phyloP scores from a whole-genome alignment of 2,113 vertebrate genomes.

The Bungarus multicinctus region DNA sequence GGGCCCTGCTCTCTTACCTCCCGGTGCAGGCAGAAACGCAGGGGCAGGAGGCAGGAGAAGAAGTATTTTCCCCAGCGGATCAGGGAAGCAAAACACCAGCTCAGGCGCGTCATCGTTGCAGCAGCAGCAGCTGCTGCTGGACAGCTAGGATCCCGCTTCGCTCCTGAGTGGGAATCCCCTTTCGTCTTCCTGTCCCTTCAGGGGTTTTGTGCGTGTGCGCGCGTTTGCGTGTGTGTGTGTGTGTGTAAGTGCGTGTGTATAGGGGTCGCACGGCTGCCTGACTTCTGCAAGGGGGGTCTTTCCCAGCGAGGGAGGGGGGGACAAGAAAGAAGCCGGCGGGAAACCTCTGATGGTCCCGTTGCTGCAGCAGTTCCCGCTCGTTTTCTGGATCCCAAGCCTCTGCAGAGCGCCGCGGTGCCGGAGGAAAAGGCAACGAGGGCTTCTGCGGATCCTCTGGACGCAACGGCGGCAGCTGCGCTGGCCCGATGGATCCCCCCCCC shows the following conservation, averaged over 20 bases:
- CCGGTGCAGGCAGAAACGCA: slow-evolving; percentile 62
- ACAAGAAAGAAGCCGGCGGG: background rate
- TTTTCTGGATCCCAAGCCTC: background rate
- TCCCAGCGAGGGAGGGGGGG: background rate
- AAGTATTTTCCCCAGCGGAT: slow-evolving; percentile 81
- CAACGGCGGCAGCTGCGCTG: background rate
- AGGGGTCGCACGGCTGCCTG: background rate
- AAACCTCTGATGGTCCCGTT: background rate
- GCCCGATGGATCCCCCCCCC: background rate
- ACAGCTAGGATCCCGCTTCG: background rate
- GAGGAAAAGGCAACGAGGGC: background rate
- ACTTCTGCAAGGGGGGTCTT: background rate
- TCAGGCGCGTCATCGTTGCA: slow-evolving; percentile 75
- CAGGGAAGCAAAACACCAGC: slow-evolving; percentile 78
- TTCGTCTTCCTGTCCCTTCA: background rate
- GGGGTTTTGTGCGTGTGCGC: background rate
- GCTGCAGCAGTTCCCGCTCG: background rate
- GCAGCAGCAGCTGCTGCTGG: background rate
- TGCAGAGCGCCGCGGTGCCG: slow-evolving; percentile 15
- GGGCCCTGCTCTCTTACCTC: slow-evolving; percentile 49
- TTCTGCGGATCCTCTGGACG: background rate
- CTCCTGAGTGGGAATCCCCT: background rate
- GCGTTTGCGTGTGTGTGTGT: background rate
- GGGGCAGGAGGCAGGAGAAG: slow-evolving; percentile 78
- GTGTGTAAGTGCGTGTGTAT: too few relatives aligned